Conservation (phyloP, 1,140 invertebrate species). For the Paramacrobiotus metropolitanus region DNA sequence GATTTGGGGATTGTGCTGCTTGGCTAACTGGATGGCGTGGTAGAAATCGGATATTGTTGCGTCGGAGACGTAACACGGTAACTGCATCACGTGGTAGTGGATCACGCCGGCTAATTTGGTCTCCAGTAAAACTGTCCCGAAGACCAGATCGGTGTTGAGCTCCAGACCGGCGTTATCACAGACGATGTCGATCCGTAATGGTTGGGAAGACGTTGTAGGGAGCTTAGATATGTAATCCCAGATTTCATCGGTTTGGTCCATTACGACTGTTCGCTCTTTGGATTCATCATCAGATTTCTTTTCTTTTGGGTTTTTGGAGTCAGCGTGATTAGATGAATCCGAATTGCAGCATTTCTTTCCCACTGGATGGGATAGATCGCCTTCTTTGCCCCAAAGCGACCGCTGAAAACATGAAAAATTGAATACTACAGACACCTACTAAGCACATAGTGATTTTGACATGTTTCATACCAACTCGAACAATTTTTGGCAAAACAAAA, state of each 20-base stretch:
- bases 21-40: slow-evolving; percentile 30
- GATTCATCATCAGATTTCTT: slow-evolving; percentile 2
- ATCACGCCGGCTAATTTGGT: slow-evolving; percentile 41
- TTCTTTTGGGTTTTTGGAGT: neutral
- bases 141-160: slow-evolving; percentile 61
- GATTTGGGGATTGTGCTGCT: slow-evolving; percentile 9
- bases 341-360: slow-evolving; percentile 31
- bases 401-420: too few species aligned
- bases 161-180: slow-evolving; percentile 87
- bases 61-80: slow-evolving; percentile 94
- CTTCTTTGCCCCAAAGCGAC: slow-evolving; percentile 41
- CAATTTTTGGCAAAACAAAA: too few species aligned
- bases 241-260: slow-evolving; percentile 35
- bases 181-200: slow-evolving; percentile 41
- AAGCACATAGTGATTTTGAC: too few species aligned
- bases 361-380: slow-evolving; percentile 61
- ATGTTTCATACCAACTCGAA: too few species aligned
- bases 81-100: slow-evolving; percentile 59
- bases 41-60: slow-evolving; percentile 47
- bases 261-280: slow-evolving; percentile 33
- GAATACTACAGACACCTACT: too few species aligned
- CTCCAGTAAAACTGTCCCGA: slow-evolving; percentile 50
- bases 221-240: slow-evolving; percentile 27
- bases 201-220: too few species aligned
- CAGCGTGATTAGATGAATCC: too few species aligned